Evolutionary conservation across 2,888 invertebrate genomes (phyloP).

Genomic region (Orthosia incerta): DNA sequence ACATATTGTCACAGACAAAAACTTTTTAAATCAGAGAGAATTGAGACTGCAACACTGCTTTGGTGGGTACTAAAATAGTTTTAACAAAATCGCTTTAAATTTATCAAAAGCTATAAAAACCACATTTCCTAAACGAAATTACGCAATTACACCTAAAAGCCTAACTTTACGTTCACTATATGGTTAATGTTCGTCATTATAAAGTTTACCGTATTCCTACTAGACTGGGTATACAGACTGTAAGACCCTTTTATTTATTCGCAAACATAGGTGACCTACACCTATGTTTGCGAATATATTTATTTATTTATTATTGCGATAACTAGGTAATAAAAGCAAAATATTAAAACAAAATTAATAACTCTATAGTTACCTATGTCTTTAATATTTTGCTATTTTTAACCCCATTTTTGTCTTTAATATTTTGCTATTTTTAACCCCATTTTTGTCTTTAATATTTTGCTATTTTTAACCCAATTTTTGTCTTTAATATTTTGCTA

Average conservation of each 20-base stretch:
- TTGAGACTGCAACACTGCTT: not conserved
- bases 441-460: no score
- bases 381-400: no score
- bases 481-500: no score
- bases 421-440: no score
- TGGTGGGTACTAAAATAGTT: not conserved
- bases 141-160: slow-evolving; percentile 19
- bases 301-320: no score
- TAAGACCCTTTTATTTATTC: not conserved
- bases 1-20: not conserved
- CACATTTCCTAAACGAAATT: slow-evolving; percentile 16
- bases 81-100: slow-evolving; percentile 7
- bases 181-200: slow-evolving; percentile 17
- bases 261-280: not conserved
- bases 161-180: not conserved
- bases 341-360: no score
- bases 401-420: no score
- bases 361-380: no score
- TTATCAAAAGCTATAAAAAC: slow-evolving; percentile 21
- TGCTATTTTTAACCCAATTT: no score
- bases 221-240: not conserved
- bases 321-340: no score
- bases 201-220: not conserved
- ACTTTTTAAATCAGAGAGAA: not conserved
- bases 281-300: no score